A percentile compares a stretch with the other conserved stretches of the same genome.
phyloP scores from a whole-genome alignment of 2,797 vertebrate species.

The Glossophaga mutica region DNA sequence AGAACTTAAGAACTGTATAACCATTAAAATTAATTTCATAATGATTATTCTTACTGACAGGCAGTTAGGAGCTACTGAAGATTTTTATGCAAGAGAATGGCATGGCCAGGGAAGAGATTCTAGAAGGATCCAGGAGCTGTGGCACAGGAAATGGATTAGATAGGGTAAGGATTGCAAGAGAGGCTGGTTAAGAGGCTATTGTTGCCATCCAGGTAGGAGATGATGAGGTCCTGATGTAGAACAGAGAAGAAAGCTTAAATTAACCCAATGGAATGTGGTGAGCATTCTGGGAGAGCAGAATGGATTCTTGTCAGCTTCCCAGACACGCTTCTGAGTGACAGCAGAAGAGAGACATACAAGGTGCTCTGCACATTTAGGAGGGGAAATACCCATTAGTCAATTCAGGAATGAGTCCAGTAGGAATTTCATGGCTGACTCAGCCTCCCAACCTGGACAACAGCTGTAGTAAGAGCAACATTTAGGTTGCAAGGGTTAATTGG shows the following conservation, averaged over 20 bases:
- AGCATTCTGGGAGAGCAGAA: neutral
- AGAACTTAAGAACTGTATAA: neutral
- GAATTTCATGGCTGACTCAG: rapidly evolving
- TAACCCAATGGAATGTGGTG: neutral
- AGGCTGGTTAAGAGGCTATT: neutral
- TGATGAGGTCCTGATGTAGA: neutral
- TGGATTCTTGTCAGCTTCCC: neutral
- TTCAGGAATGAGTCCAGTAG: neutral
- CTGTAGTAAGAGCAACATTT: neutral
- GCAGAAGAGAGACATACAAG: neutral
- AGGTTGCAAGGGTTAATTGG: neutral
- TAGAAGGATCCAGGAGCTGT: neutral
- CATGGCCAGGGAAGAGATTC: neutral
- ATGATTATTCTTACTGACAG: neutral
- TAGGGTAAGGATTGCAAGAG: neutral
- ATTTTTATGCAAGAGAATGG: neutral
- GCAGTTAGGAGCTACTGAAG: neutral
- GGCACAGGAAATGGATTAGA: neutral
- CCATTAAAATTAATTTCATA: neutral
- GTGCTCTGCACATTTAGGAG: neutral
- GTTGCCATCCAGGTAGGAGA: neutral
- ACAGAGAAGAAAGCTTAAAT: neutral
- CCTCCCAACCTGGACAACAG: neutral
- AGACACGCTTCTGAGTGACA: neutral
- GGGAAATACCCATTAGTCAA: neutral